Evolutionary conservation across 2,888 invertebrate genomes (phyloP).

Genomic region (Steinernema scapterisci): DNA sequence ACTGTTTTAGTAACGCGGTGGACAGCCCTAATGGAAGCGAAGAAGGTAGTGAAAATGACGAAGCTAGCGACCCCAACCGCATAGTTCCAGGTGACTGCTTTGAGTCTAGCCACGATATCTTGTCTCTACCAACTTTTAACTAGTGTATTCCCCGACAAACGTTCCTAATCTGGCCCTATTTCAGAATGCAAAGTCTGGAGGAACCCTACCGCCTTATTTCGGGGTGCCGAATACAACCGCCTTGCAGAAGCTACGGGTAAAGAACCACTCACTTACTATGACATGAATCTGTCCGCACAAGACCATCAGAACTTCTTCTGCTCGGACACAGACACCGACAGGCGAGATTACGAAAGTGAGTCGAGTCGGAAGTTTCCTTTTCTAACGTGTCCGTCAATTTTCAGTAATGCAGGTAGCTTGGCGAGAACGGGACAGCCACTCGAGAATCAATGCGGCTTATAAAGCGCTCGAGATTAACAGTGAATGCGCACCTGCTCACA

Average conservation of each 20-base stretch:
- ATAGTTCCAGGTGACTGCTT: slow-evolving; percentile 43
- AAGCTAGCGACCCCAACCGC: slow-evolving; percentile 50
- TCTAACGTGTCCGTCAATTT: slow-evolving; percentile 66
- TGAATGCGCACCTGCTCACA: slow-evolving; percentile 87
- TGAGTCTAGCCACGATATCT: slow-evolving; percentile 8
- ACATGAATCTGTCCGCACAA: slow-evolving; percentile 97
- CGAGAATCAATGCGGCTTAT: slow-evolving; percentile 87
- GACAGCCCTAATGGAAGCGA: slow-evolving; percentile 52
- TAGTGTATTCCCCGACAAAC: not conserved
- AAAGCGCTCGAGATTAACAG: slow-evolving; percentile 77
- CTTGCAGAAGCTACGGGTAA: slow-evolving; percentile 81
- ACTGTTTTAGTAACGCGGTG: slow-evolving; percentile 52
- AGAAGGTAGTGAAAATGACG: slow-evolving; percentile 60
- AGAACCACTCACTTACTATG: slow-evolving; percentile 94
- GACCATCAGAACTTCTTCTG: slow-evolving; percentile 97
- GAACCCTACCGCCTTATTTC: slow-evolving; percentile 90
- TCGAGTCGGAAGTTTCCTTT: slow-evolving; percentile 39
- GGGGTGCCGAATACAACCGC: slow-evolving; percentile 95
- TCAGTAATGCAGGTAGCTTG: slow-evolving; percentile 79
- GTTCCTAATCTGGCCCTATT: not conserved
- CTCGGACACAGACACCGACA: slow-evolving; percentile 84
- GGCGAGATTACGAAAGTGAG: slow-evolving; percentile 82
- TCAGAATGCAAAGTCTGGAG: slow-evolving; percentile 91
- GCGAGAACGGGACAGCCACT: slow-evolving; percentile 89
- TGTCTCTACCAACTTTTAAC: not conserved